Percentiles rank a stretch among this genome's conserved stretches.
phyloP scores from a whole-genome alignment of 2,113 vertebrate species.

The Myrmecobius fasciatus region DNA sequence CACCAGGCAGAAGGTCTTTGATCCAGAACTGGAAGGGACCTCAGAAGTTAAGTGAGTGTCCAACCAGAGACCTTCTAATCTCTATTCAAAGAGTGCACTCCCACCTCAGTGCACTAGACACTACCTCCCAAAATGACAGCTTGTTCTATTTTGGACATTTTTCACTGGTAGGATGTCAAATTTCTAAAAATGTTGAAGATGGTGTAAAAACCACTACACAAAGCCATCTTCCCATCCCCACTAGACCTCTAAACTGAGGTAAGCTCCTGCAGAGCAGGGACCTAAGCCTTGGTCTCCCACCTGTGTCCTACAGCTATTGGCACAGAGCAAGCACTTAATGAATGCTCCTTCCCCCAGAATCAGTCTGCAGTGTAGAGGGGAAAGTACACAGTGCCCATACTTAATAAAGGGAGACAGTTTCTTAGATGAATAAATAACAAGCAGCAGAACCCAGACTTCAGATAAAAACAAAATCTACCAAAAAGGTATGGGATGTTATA shows the following conservation, averaged over 20 bases:
- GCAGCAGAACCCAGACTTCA: not conserved
- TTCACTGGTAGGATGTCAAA: not conserved
- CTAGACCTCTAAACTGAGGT: not conserved
- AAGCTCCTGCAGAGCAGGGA: not conserved
- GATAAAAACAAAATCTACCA: not conserved
- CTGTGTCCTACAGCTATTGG: not conserved
- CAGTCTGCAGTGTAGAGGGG: not conserved
- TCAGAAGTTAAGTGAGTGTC: not conserved
- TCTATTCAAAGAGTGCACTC: not conserved
- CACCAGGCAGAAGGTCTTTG: not conserved
- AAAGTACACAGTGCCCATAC: not conserved
- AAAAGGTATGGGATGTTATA: not conserved
- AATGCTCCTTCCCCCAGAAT: not conserved
- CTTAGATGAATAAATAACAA: not conserved
- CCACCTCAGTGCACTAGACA: not conserved
- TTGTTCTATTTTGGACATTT: not conserved
- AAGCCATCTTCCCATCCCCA: not conserved
- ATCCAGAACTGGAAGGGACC: not conserved
- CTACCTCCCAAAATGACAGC: no score
- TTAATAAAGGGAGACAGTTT: not conserved
- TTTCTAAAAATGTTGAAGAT: not conserved
- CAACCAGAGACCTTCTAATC: not conserved
- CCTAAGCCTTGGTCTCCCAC: not conserved
- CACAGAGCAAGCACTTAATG: not conserved
- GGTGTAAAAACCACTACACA: not conserved